These are phyloP conservation scores for Enteromius viviparus DNA, from an alignment of 2,797 vertebrate genomes.

Conservation along the genomic window DNA sequence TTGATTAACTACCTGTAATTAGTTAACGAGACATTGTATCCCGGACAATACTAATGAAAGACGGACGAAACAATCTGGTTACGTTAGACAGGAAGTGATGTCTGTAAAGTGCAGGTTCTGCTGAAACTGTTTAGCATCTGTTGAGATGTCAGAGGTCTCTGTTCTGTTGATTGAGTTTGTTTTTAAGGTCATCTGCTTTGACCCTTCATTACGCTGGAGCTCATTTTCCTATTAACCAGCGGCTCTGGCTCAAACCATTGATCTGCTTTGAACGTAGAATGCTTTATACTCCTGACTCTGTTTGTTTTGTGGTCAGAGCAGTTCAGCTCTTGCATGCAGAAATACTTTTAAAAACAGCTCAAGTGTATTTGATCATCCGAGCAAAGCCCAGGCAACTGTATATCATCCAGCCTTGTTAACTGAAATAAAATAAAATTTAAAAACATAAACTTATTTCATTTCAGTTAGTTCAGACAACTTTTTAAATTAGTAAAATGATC, in stretches of 20 bases:
- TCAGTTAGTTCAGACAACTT: too few relatives aligned
- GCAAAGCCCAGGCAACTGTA: neutral
- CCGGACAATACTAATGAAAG: neutral
- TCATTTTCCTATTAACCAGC: neutral
- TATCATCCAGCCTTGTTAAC: too few relatives aligned
- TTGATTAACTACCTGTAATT: neutral
- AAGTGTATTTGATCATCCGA: neutral
- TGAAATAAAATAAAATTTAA: too few relatives aligned
- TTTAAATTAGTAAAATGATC: too few relatives aligned
- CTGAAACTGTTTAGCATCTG: conserved; percentile 7
- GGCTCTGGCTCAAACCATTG: neutral
- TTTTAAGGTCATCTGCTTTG: conserved; percentile 45
- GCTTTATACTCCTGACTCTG: neutral
- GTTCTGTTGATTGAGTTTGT: conserved; percentile 46
- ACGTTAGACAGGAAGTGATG: neutral
- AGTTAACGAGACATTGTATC: neutral
- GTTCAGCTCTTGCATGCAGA: neutral
- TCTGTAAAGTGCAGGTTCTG: neutral
- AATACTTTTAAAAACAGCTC: neutral
- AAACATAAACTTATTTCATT: too few relatives aligned
- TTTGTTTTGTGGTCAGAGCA: neutral
- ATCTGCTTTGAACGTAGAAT: neutral
- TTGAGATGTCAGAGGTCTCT: conserved; percentile 47
- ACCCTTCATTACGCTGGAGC: neutral
- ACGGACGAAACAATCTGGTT: neutral